These are phyloP conservation scores for Dysidea cf. avara DNA, from an alignment of 37 sponge, comb jelly and placozoan genomes.

Conservation along the genomic window DNA sequence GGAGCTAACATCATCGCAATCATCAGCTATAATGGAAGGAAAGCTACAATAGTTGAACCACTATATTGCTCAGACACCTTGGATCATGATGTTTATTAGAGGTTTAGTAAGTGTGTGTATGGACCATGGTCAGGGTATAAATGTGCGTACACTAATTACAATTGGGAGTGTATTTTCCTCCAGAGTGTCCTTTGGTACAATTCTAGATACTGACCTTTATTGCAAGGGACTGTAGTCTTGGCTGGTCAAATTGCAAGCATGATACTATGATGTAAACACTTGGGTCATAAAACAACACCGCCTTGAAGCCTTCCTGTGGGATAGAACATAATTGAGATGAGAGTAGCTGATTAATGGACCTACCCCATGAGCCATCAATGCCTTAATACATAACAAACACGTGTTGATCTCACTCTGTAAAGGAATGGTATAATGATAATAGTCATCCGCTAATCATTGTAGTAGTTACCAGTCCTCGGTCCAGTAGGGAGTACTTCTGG, in stretches of 20 bases:
- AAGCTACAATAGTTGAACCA: too few species aligned
- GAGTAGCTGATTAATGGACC: background rate
- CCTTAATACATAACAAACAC: conserved; percentile 65
- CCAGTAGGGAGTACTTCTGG: conserved; percentile 44
- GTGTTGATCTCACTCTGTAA: conserved; percentile 49
- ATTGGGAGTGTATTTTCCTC: too few species aligned
- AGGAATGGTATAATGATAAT: background rate
- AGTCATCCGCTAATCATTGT: background rate
- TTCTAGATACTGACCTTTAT: too few species aligned
- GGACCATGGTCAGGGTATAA: too few species aligned
- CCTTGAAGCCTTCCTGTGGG: conserved; percentile 68
- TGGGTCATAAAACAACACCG: conserved; percentile 65
- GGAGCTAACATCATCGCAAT: conserved; percentile 61
- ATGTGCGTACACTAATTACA: too few species aligned
- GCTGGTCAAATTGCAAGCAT: conserved; percentile 28
- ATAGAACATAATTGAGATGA: background rate
- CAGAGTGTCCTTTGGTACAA: too few species aligned
- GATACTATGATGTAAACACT: conserved; percentile 53
- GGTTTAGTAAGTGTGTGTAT: too few species aligned
- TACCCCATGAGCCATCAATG: conserved; percentile 72
- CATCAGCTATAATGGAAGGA: conserved; percentile 49
- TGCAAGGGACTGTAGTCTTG: conserved; percentile 39
- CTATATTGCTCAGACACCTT: too few species aligned
- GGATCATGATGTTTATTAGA: background rate
- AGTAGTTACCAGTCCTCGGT: conserved; percentile 57